Conservation (phyloP, 2,797 vertebrate species). For the Hirundo rustica region DNA sequence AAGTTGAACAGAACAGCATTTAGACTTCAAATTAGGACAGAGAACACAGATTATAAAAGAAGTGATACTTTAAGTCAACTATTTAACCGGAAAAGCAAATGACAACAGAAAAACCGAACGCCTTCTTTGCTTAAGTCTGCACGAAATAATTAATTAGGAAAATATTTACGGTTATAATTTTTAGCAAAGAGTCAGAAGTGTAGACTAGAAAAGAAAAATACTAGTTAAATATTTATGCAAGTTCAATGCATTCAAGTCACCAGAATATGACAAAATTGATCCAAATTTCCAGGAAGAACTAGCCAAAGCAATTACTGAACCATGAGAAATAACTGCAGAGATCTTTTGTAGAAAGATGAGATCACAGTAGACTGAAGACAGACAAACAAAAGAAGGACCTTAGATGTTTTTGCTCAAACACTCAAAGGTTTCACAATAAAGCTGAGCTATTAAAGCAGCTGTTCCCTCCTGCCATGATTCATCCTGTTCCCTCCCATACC, state of each 20-base stretch:
- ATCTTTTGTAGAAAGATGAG: background rate
- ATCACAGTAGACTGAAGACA: background rate
- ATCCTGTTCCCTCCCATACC: background rate
- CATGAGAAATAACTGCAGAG: background rate
- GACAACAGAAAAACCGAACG: background rate
- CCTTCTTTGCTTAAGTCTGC: background rate
- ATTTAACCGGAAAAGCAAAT: background rate
- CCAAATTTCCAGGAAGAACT: background rate
- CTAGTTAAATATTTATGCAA: conserved; percentile 25
- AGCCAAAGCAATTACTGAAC: background rate
- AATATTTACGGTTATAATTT: background rate
- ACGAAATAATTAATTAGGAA: background rate
- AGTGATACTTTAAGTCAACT: background rate
- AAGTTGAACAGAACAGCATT: background rate
- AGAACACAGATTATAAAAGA: background rate
- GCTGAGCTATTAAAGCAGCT: background rate
- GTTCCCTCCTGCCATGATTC: background rate
- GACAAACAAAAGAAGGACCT: background rate
- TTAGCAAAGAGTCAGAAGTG: background rate
- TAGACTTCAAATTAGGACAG: background rate
- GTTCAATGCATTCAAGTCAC: background rate
- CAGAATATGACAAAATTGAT: conserved; percentile 9
- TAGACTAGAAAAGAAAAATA: background rate
- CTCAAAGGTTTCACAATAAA: conserved; percentile 18
- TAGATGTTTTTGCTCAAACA: background rate